Conservation (phyloP, 2,113 vertebrate species). For the Pelvicachromis taeniatus region DNA sequence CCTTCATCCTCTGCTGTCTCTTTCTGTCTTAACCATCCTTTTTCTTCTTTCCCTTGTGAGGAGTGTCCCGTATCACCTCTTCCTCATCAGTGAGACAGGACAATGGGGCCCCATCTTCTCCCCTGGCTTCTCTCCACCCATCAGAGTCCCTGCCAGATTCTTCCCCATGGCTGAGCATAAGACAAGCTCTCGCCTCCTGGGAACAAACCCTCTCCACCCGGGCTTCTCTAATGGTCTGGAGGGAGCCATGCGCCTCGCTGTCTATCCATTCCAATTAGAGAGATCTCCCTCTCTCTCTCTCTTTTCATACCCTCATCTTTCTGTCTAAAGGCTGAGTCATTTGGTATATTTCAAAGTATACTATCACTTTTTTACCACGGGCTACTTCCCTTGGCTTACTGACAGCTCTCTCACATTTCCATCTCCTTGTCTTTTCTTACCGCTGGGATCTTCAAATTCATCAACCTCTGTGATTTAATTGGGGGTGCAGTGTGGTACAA, state of each 20-base stretch:
- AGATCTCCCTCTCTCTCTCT: slow-evolving; percentile 38
- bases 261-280: slow-evolving; percentile 71
- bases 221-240: slow-evolving; percentile 67
- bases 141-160: slow-evolving; percentile 66
- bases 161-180: slow-evolving; percentile 74
- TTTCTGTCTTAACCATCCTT: neutral
- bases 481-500: slow-evolving; percentile 38
- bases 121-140: slow-evolving; percentile 61
- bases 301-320: slow-evolving; percentile 32
- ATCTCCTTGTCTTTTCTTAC: neutral
- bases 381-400: neutral
- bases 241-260: slow-evolving; percentile 62
- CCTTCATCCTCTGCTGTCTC: slow-evolving; percentile 20
- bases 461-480: slow-evolving; percentile 48
- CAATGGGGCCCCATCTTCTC: slow-evolving; percentile 67
- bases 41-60: neutral
- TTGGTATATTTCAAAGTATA: slow-evolving; percentile 34
- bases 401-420: neutral
- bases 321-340: neutral
- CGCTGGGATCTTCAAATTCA: slow-evolving; percentile 12
- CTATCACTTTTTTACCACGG: slow-evolving; percentile 4
- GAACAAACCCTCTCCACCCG: slow-evolving; percentile 63
- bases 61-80: slow-evolving; percentile 35
- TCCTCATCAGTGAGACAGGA: slow-evolving; percentile 61
- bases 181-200: slow-evolving; percentile 67